phyloP scores from a whole-genome alignment of 2,113 vertebrate genomes.

The Ageneiosus marmoratus region DNA sequence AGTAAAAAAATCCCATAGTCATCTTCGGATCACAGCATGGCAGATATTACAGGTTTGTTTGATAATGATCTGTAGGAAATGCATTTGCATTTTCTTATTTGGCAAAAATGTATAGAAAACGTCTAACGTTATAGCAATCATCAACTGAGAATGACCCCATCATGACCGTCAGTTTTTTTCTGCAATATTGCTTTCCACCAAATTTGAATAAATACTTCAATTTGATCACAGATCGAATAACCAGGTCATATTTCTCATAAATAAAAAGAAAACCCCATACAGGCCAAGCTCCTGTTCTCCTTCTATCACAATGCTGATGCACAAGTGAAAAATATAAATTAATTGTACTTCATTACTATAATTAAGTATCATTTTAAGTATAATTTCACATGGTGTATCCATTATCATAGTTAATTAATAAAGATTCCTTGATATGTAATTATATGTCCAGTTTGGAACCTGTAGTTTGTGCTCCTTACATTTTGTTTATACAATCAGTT shows the following conservation, averaged over 20 bases:
- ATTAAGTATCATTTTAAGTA: too few species aligned
- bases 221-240: background rate
- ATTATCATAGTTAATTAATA: background rate
- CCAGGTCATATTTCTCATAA: background rate
- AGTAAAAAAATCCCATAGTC: background rate
- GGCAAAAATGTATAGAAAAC: constrained; percentile 15
- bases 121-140: background rate
- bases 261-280: background rate
- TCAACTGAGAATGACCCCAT: too few species aligned
- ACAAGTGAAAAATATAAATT: background rate
- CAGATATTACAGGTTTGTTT: background rate
- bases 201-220: background rate
- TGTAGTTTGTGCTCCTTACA: background rate
- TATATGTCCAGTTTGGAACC: too few species aligned
- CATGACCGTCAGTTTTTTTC: too few species aligned
- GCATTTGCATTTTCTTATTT: background rate
- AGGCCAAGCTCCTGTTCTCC: background rate
- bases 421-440: background rate
- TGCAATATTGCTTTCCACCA: background rate
- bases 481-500: background rate
- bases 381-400: background rate
- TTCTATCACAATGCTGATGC: background rate
- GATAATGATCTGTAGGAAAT: constrained; percentile 29
- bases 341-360: background rate
- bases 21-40: background rate